phyloP scores from a whole-genome alignment of 2,888 invertebrate species.

The Thymelicus acteon region DNA sequence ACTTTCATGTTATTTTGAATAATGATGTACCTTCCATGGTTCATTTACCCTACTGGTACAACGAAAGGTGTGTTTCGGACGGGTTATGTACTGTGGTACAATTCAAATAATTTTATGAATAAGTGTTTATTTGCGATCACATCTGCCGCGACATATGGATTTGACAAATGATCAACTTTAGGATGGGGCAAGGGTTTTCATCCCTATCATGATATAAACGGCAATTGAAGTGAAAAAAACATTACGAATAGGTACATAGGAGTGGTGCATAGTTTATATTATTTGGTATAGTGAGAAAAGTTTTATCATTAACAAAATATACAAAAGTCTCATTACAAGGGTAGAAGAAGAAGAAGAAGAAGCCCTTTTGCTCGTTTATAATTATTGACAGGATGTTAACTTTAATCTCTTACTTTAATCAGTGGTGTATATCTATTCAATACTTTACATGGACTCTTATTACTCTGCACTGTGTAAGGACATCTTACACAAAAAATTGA shows the following conservation, averaged over 20 bases:
- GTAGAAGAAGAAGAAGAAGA: no score
- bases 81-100: constrained; percentile 53
- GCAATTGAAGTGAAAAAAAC: neutral
- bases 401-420: no score
- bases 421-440: no score
- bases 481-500: no score
- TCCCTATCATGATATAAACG: neutral
- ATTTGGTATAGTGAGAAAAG: no score
- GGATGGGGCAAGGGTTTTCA: constrained; percentile 16
- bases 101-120: constrained; percentile 51
- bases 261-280: neutral
- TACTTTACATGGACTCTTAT: no score
- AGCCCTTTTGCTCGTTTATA: no score
- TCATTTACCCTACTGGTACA: constrained; percentile 50
- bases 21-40: constrained; percentile 4
- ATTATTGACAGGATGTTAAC: no score
- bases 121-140: constrained; percentile 71
- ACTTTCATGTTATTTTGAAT: neutral
- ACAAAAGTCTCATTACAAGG: no score
- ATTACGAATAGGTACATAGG: neutral
- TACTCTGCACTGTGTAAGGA: no score
- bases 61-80: constrained; percentile 65
- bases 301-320: no score
- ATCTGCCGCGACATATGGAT: constrained; percentile 58
- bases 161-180: constrained; percentile 42